phyloP scores from a whole-genome alignment of 64 coral and sea anemone genomes.

The Actinia tenebrosa region DNA sequence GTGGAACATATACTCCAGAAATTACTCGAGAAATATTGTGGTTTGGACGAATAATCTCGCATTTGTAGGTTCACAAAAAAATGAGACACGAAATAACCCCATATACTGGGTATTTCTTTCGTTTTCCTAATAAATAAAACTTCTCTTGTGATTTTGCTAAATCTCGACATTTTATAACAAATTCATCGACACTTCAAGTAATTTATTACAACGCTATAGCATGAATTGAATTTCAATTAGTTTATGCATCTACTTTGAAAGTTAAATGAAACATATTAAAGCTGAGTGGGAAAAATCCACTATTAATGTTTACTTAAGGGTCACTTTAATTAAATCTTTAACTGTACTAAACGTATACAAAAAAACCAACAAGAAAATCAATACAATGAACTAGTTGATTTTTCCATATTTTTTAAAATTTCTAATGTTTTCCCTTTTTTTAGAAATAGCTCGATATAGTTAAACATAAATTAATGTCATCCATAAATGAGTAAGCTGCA shows the following conservation, averaged over 20 bases:
- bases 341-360: background rate
- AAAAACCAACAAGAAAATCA: background rate
- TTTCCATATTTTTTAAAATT: background rate
- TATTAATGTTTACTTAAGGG: background rate
- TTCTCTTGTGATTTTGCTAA: no score
- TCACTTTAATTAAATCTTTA: background rate
- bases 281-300: background rate
- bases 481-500: no score
- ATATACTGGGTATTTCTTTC: no score
- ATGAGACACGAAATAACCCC: no score
- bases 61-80: no score
- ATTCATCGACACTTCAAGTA: background rate
- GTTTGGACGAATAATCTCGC: background rate
- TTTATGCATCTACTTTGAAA: background rate
- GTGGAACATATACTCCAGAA: no score
- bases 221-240: background rate
- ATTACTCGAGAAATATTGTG: background rate
- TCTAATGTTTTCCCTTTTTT: background rate
- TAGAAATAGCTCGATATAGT: no score
- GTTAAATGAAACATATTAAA: background rate
- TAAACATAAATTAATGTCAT: no score
- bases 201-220: background rate
- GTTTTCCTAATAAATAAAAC: no score
- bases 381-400: background rate
- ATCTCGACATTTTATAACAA: no score